Evolutionary conservation across 2,888 invertebrate genomes (phyloP), one percentile per base, ranked within the genome.

Genomic region (Erannis defoliaria): DNA sequence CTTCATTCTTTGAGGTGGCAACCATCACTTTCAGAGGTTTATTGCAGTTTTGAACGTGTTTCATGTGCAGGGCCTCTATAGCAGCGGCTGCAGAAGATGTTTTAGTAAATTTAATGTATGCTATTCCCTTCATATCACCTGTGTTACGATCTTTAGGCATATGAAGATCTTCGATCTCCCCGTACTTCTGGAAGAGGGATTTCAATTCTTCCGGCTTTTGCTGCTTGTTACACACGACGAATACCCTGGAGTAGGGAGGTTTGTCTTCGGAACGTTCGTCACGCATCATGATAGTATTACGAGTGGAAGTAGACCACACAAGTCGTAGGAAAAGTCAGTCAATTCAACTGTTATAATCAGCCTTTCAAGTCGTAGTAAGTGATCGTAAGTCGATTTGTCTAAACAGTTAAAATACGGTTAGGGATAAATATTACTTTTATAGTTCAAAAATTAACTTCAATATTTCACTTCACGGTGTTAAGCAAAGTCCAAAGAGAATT

Each of bases 41-140:
- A 45, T 94, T 95, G 48, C 95, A 94, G 60, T 94, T 94, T n/a
- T 95, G 95, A 63, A 98, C 91, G 54, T 94, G 94, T 84, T 95
- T 95, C 19, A 96, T 95, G 85, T 98, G 96, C 95, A 98, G 96
- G 72, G 96, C 96, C 84, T 98, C 97, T 76, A 98, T 95, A 1
- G 98, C 98, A 53, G 94, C 92, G 5, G 98, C 98, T 2, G 98
- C 98, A 79, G 98, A 97, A 0, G 98, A 98, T 0, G 98, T 98
- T 91, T 97, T 98, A 0, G 94, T 93, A 86, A 95, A 99, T 83
- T 98, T 98, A 10, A 99, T 96, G 81, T 98, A 99, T 0, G 97
- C 97, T 64, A 98, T 96, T 54, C 98, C 98, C 94, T 98, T 98
- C 72, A 96, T 95, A 73, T 97, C 97, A 40, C 97, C 97, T 21